These are phyloP conservation scores for Sesamia inferens DNA, from an alignment of 2,888 invertebrate species.

Conservation along the genomic window DNA sequence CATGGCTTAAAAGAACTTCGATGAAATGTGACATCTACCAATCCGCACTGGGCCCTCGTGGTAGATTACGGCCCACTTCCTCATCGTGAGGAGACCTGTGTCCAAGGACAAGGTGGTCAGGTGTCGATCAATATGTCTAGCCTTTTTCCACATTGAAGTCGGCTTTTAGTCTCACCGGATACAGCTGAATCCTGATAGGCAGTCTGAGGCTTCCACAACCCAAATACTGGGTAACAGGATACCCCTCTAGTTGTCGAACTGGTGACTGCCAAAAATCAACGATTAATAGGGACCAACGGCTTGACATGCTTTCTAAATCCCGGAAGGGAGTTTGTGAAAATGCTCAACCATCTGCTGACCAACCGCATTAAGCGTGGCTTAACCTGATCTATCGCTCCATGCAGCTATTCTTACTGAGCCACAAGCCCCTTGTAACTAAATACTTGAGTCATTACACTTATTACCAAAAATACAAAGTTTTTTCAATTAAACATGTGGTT, in stretches of 20 bases:
- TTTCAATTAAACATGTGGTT: constrained; percentile 27
- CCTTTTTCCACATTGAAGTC: background rate
- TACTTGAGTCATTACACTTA: constrained; percentile 2
- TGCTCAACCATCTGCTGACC: background rate
- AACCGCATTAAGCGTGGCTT: background rate
- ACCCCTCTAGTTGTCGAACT: background rate
- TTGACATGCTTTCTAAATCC: background rate
- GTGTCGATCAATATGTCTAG: background rate
- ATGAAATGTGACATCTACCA: no score
- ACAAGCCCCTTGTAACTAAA: background rate
- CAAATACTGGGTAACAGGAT: background rate
- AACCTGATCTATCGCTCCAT: background rate
- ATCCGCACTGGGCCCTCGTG: no score
- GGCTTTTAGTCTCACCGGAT: background rate
- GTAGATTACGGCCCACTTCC: no score
- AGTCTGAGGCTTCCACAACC: background rate
- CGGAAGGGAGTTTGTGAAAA: no score
- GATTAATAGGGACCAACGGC: background rate
- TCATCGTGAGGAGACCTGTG: no score
- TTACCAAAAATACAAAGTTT: constrained; percentile 9
- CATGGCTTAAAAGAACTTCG: no score
- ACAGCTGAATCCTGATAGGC: no score
- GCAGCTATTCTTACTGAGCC: background rate
- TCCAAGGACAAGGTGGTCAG: background rate
- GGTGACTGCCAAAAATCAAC: background rate